These are phyloP conservation scores for Sternarchorhynchus goeldii DNA, from an alignment of 2,797 vertebrate genomes.

Conservation along the genomic window DNA sequence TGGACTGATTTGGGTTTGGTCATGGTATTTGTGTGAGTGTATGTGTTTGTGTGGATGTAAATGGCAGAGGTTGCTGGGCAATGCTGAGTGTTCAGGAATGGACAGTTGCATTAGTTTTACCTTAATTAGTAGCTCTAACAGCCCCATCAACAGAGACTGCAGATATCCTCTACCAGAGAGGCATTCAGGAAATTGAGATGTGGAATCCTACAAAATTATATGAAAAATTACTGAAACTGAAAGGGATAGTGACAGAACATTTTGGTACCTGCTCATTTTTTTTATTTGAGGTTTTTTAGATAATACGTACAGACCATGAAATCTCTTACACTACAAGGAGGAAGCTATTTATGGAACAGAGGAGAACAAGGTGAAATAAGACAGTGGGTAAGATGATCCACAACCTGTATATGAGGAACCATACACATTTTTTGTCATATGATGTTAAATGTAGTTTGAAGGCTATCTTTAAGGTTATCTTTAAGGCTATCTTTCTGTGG, in stretches of 20 bases:
- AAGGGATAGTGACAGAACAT: conserved; percentile 23
- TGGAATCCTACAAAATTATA: conserved; percentile 21
- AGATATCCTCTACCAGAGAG: conserved; percentile 36
- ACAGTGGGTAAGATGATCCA: too few relatives aligned
- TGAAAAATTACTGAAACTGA: conserved; percentile 29
- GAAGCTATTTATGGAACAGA: conserved; percentile 40
- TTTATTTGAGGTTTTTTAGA: conserved; percentile 27
- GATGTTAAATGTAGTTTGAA: too few relatives aligned
- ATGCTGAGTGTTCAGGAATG: conserved; percentile 34
- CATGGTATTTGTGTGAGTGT: conserved; percentile 26
- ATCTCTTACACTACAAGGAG: conserved; percentile 23
- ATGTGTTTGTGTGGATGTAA: conserved; percentile 45
- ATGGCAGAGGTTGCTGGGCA: conserved; percentile 45
- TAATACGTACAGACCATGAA: conserved; percentile 40
- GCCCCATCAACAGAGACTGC: conserved; percentile 26
- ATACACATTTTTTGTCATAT: too few relatives aligned
- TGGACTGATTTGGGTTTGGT: conserved; percentile 50
- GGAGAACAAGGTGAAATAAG: background rate
- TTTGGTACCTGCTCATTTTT: conserved; percentile 14
- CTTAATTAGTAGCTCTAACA: conserved; percentile 56
- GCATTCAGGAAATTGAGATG: background rate
- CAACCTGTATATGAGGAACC: too few relatives aligned
- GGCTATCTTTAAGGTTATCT: too few relatives aligned
- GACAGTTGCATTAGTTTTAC: conserved; percentile 51
- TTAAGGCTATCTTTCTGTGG: too few relatives aligned